Percentiles rank a stretch among this genome's conserved stretches.
These are phyloP conservation scores for Romanogobio albipinnatus DNA, from an alignment of 2,113 vertebrate species.

Conservation along the genomic window DNA sequence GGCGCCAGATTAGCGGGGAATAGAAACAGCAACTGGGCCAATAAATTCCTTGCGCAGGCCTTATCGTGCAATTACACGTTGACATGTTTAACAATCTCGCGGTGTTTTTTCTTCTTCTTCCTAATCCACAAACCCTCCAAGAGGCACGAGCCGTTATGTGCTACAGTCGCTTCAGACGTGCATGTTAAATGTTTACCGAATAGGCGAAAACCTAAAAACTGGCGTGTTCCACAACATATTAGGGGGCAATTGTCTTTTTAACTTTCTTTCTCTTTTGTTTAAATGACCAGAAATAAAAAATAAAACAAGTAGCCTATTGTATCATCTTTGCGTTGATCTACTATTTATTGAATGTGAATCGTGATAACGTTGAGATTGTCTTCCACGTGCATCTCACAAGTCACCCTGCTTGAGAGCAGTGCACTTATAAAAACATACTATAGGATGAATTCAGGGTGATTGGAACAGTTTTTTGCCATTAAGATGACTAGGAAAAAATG, in stretches of 20 bases:
- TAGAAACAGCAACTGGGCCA: slow-evolving; percentile 97
- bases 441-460: too few relatives aligned
- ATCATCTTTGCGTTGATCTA: background rate
- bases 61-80: slow-evolving; percentile 94
- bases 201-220: background rate
- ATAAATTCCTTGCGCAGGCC: slow-evolving; percentile 95
- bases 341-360: background rate
- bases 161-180: slow-evolving; percentile 56
- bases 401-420: background rate
- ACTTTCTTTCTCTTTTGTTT: background rate
- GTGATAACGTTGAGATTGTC: background rate
- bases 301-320: background rate
- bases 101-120: slow-evolving; percentile 83
- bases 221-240: background rate
- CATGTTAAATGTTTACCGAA: slow-evolving; percentile 42
- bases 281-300: background rate
- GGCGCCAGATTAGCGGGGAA: slow-evolving; percentile 95
- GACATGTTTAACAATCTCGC: slow-evolving; percentile 94
- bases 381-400: background rate
- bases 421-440: background rate
- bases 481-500: too few relatives aligned
- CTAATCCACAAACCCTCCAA: slow-evolving; percentile 92
- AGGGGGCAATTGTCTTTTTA: background rate
- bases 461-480: too few relatives aligned
- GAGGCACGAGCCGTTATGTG: slow-evolving; percentile 85